phyloP scores from a whole-genome alignment of 2,888 invertebrate species.

The Drosophila incognita region DNA sequence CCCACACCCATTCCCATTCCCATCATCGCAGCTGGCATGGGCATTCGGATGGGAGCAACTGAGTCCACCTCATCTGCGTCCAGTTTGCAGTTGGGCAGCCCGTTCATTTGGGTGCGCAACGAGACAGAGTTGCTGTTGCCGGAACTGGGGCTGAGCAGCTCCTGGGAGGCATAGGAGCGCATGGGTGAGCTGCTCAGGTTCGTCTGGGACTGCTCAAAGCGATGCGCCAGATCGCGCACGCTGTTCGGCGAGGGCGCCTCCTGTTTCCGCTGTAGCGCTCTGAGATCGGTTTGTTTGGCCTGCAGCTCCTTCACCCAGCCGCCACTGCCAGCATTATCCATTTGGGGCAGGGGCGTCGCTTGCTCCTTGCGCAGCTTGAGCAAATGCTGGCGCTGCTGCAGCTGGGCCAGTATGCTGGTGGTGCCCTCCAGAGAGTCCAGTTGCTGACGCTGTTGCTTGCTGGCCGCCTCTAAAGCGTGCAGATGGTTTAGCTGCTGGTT shows the following conservation, averaged over 20 bases:
- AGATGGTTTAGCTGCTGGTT: constrained; percentile 87
- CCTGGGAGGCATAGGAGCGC: constrained; percentile 83
- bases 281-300: constrained; percentile 89
- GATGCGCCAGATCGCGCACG: constrained; percentile 92
- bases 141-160: constrained; percentile 67
- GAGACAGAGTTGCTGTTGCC: constrained; percentile 29
- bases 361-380: constrained; percentile 85
- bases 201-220: constrained; percentile 88
- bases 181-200: constrained; percentile 35
- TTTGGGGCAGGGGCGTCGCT: constrained; percentile 58
- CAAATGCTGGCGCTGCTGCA: constrained; percentile 89
- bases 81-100: constrained; percentile 78
- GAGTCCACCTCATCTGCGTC: constrained; percentile 83
- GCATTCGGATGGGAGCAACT: constrained; percentile 44
- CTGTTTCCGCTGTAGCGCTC: constrained; percentile 80
- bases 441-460: constrained; percentile 84
- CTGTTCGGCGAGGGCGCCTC: constrained; percentile 71
- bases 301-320: constrained; percentile 91
- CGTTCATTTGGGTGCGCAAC: constrained; percentile 86
- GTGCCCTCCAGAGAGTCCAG: constrained; percentile 84
- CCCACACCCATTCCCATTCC: neutral
- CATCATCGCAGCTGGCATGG: neutral
- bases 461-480: constrained; percentile 82
- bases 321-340: constrained; percentile 6
- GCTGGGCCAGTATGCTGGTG: constrained; percentile 87